These are phyloP conservation scores for Hiodon alosoides DNA, from an alignment of 2,113 vertebrate species.

Conservation along the genomic window DNA sequence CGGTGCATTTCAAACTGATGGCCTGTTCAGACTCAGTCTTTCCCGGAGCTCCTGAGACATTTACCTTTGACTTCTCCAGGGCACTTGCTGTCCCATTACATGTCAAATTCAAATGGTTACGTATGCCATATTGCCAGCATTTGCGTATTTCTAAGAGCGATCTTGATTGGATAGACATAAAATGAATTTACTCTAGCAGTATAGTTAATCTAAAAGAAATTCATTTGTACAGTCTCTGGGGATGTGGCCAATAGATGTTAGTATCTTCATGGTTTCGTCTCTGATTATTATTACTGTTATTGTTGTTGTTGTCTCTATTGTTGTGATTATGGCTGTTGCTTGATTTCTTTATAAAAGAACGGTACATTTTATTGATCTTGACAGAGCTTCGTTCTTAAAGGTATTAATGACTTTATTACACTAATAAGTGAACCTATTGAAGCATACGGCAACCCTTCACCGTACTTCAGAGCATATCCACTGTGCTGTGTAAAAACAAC, in stretches of 20 bases:
- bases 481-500: constrained; percentile 59
- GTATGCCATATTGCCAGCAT: neutral
- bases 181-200: neutral
- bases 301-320: too few species aligned
- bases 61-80: too few species aligned
- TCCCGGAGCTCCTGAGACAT: too few species aligned
- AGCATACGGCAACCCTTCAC: constrained; percentile 36
- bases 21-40: too few species aligned
- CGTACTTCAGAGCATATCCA: constrained; percentile 43
- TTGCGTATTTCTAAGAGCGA: neutral
- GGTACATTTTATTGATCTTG: neutral
- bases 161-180: neutral
- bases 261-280: neutral
- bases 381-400: neutral
- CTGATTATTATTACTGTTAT: neutral
- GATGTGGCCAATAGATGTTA: neutral
- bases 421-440: neutral
- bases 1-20: too few species aligned
- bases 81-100: constrained; percentile 41
- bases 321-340: too few species aligned
- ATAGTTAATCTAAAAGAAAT: neutral
- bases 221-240: neutral
- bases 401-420: neutral
- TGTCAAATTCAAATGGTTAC: constrained; percentile 27
- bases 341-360: too few species aligned